These are phyloP conservation scores for Anthopleura sola DNA, from an alignment of 64 coral and sea anemone species.

Conservation along the genomic window DNA sequence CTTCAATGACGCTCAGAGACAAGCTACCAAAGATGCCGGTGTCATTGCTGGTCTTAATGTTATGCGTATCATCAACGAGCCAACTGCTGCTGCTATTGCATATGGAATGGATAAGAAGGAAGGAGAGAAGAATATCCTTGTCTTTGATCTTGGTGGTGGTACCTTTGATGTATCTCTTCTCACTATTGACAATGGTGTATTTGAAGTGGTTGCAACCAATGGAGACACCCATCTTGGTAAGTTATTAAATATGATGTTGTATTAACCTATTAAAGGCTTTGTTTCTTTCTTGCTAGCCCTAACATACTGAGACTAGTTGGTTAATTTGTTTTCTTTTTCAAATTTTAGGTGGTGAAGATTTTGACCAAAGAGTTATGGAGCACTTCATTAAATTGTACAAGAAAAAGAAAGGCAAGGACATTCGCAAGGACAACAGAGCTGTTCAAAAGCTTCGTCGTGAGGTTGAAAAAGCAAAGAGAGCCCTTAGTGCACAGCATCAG, in stretches of 20 bases:
- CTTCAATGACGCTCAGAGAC: constrained; percentile 98
- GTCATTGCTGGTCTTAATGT: constrained; percentile 90
- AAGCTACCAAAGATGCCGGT: constrained; percentile 97
- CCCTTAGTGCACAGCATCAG: constrained; percentile 94
- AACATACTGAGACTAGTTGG: neutral
- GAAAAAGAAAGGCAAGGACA: constrained; percentile 99
- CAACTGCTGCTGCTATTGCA: constrained; percentile 98
- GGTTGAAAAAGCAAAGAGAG: constrained; percentile 97
- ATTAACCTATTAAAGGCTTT: neutral
- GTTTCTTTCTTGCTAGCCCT: neutral
- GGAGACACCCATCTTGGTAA: constrained; percentile 98
- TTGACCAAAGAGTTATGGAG: constrained; percentile 99
- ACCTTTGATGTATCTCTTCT: constrained; percentile 97
- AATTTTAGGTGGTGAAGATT: constrained; percentile 92
- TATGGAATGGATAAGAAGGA: constrained; percentile 99
- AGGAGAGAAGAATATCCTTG: constrained; percentile 97
- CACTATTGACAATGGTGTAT: constrained; percentile 99
- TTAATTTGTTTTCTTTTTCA: neutral
- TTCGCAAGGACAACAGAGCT: constrained; percentile 99
- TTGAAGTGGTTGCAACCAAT: constrained; percentile 95
- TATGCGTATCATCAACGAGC: constrained; percentile 99
- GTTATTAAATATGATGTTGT: neutral
- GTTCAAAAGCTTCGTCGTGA: constrained; percentile 98
- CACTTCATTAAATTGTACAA: constrained; percentile 98
- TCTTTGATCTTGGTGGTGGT: constrained; percentile 98